Evolutionary conservation across 1,140 invertebrate genomes (phyloP).

Genomic region (Lasaia peninsularis): DNA sequence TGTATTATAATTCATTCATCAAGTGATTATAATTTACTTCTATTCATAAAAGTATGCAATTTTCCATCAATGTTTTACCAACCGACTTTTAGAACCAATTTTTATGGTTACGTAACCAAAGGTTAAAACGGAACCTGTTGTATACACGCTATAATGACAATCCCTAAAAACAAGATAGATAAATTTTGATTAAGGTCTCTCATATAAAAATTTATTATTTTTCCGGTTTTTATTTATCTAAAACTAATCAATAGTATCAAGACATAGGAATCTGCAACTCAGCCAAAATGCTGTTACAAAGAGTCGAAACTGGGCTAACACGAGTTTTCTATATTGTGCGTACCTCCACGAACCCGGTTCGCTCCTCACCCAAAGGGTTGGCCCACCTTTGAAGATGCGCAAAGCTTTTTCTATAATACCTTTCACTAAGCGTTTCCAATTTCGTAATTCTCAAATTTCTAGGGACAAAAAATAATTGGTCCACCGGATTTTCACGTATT

Average conservation of each 20-base stretch:
- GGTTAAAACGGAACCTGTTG: no score
- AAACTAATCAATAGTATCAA: slow-evolving; percentile 40
- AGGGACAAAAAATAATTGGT: slow-evolving; percentile 72
- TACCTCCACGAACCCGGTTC: slow-evolving; percentile 35
- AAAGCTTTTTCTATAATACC: slow-evolving; percentile 73
- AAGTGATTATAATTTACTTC: no score
- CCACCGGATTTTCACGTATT: slow-evolving; percentile 52
- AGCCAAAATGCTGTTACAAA: slow-evolving; percentile 76
- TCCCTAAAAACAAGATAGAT: no score
- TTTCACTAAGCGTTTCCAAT: slow-evolving; percentile 72
- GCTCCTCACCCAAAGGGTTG: slow-evolving; percentile 52
- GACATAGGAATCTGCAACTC: slow-evolving; percentile 26
- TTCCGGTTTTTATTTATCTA: no score
- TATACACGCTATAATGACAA: no score
- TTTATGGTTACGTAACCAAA: no score
- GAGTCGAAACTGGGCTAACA: slow-evolving; percentile 74
- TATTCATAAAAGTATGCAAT: no score
- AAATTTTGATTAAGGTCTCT: no score
- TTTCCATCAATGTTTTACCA: no score
- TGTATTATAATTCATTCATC: no score
- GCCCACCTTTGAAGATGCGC: slow-evolving; percentile 72
- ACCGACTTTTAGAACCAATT: no score
- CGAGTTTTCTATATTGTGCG: slow-evolving; percentile 76
- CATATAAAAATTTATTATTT: neutral
- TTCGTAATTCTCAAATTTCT: slow-evolving; percentile 72